Conservation (phyloP, 2,113 vertebrate species). For the human region GRCh38 chr4:26081501-26082000, state of each 20-base stretch:
- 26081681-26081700: not conserved
- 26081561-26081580: not conserved
- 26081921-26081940: not conserved
- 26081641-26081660: not conserved
- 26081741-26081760: not conserved
- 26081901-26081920: conserved; percentile 22
- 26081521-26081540: not conserved
- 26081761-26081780: not conserved
- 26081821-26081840: not conserved
- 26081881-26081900: conserved; percentile 39
- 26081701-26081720: not conserved
- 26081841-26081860: conserved; percentile 40
- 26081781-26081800: not conserved
- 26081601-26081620: not conserved
- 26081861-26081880: not conserved
- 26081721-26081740: not conserved
- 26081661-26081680: not conserved
- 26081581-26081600: not conserved
- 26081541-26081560: not conserved
- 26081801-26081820: conserved; percentile 13
- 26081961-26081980: not conserved
- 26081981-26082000: not conserved
- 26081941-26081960: not conserved
- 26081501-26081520: not conserved
- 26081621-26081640: not conserved